Evolutionary conservation across 2,113 vertebrate genomes (phyloP).

Genomic region (Pseudorhombus dupliciocellatus): DNA sequence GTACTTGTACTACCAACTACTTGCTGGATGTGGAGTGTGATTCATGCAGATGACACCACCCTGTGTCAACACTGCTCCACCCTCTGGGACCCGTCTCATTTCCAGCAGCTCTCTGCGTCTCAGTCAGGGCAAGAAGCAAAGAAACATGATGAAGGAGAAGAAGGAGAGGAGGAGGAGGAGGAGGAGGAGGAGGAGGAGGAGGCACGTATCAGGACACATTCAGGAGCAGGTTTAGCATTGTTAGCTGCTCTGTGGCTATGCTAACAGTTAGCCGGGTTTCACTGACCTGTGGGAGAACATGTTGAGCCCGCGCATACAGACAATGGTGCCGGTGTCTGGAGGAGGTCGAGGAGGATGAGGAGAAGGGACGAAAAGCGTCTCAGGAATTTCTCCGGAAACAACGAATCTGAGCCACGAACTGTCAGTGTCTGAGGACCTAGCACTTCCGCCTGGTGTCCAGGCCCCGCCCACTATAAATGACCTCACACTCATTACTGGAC

Average conservation of each 20-base stretch:
- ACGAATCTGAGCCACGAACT: too few relatives aligned
- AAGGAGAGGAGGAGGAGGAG: too few relatives aligned
- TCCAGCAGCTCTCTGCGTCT: background rate
- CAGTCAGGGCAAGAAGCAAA: too few relatives aligned
- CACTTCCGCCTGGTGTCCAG: background rate
- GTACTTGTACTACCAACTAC: too few relatives aligned
- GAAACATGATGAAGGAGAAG: too few relatives aligned
- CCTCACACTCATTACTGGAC: fast-evolving
- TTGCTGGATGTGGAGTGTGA: too few relatives aligned
- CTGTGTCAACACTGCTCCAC: background rate
- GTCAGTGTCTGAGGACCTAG: too few relatives aligned
- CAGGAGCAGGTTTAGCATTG: background rate
- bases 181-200: too few relatives aligned
- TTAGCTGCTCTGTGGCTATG: background rate
- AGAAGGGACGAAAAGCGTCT: too few relatives aligned
- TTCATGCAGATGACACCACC: slow-evolving; percentile 6
- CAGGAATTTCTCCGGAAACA: too few relatives aligned
- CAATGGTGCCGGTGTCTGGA: background rate
- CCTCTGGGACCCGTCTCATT: background rate
- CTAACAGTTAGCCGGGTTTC: background rate
- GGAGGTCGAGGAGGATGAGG: background rate
- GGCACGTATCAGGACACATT: too few relatives aligned
- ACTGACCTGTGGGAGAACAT: slow-evolving; percentile 72
- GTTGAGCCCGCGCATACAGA: background rate
- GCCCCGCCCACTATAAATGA: slow-evolving; percentile 38